Conservation (phyloP, 2,888 invertebrate species). For the Polydrusus pterygomalis region DNA sequence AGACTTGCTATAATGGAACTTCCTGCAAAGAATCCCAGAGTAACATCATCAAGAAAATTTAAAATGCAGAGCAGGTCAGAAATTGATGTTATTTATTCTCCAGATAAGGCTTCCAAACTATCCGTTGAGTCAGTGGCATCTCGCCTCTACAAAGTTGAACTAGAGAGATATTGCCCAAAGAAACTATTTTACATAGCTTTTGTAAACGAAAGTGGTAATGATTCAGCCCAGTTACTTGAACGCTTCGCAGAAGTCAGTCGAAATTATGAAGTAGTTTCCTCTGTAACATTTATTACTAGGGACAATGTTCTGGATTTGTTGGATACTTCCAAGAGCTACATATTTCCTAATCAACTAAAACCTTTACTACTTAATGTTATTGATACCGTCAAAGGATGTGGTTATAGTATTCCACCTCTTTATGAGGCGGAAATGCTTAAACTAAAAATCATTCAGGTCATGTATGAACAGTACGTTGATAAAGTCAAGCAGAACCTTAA, state of each 20-base stretch:
- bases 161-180: slow-evolving; percentile 58
- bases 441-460: slow-evolving; percentile 62
- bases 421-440: slow-evolving; percentile 59
- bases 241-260: slow-evolving; percentile 55
- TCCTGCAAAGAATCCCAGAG: slow-evolving; percentile 6
- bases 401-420: slow-evolving; percentile 3
- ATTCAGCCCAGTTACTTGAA: slow-evolving; percentile 50
- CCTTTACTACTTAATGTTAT: slow-evolving; percentile 31
- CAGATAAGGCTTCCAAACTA: slow-evolving; percentile 20
- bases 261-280: slow-evolving; percentile 59
- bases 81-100: neutral
- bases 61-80: slow-evolving; percentile 25
- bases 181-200: slow-evolving; percentile 60
- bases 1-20: slow-evolving; percentile 24
- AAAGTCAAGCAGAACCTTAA: slow-evolving; percentile 58
- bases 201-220: slow-evolving; percentile 49
- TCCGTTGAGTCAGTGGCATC: slow-evolving; percentile 25
- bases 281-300: slow-evolving; percentile 61
- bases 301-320: slow-evolving; percentile 56
- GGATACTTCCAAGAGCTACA: slow-evolving; percentile 22
- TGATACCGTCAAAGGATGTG: slow-evolving; percentile 22
- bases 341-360: slow-evolving; percentile 50
- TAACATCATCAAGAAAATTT: neutral
- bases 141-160: slow-evolving; percentile 46
- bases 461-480: slow-evolving; percentile 60